Base-by-base conservation (phyloP, 2,888 invertebrate genomes). In the Phrixothrix hirtus region DNA sequence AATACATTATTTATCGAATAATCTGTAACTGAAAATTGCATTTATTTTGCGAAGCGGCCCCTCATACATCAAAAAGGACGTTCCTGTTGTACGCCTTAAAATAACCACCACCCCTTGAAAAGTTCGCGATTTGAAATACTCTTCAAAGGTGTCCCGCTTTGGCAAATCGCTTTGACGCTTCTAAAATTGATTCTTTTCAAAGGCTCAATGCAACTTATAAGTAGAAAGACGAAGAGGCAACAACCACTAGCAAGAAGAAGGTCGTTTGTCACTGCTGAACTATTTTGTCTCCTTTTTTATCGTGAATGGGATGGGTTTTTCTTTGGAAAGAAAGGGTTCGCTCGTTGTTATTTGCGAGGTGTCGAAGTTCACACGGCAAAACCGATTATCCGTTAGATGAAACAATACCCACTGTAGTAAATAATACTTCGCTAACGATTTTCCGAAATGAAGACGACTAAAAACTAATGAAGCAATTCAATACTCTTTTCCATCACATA, bases 141-240 rank as follows among this genome's bases (percentile, higher is more conserved):
- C 36, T 48, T 48, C 39, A 35, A 43, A 42, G 43, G 26, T 43
- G 44, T 39, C 39, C 46, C 43, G 42, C 42, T 41, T 25, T 48
- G 55, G 55, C 53, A 56, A 61, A 59, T 53, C 57, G 60, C 57
- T 59, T 60, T 60, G 61, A 57, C 62, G 60, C 62, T 54, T 58
- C 48, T 38, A 57, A 61, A 64, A 64, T 64, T 64, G 64, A 64
- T 64, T 64, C 61, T 62, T 62, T 61, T 57, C 60, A 60, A 55
- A 56, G 60, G 54, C 61, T 61, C 60, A 60, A 50, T 55, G 59
- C 51, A 64, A 64, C 61, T 64, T 60, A 61, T 55, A 45, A 52
- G 32, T 47, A 39, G 57, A 58, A 59, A 62, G 58, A 59, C 59
- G 46, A 55, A 60, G 59, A 59, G 52, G 53, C 54, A 55, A 48